Evolutionary conservation across 1,140 invertebrate species (phyloP), one percentile per base, ranked within the genome.

Genomic region (Psix sp.): DNA sequence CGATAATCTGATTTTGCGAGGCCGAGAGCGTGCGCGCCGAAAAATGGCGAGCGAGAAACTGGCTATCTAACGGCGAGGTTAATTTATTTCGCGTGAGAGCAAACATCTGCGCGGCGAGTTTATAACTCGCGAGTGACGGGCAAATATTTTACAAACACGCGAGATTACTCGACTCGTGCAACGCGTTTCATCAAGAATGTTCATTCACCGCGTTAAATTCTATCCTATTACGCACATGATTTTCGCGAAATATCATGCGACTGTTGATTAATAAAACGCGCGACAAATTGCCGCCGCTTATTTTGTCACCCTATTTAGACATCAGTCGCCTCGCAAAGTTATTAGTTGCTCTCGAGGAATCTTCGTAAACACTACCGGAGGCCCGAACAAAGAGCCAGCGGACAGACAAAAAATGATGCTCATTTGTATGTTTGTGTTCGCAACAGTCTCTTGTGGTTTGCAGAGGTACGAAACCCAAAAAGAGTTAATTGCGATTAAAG

Each of bases 91-190:
- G 46, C 63, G 31, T 59, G 52, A 51, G 63, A 57, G 46, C 54
- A 68, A 68, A 68, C 54, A 68, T 68, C 54, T 60, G 65, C 54
- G 45, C 65, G 45, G 18, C n/a, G 54, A 36, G 51, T 67, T 67
- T 67, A 42, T 35, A 67, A 57, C 35, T 67, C 43, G 63, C 51
- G 24, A 68, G 46, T 59, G 54, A 59, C 52, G 54, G 65, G 48
- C 11, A 52, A 60, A 68, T 60, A 54, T 68, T 59, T 68, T 54
- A 54, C 65, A 52, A 68, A 60, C 54, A 68, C 54, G 65, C 54
- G 54, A 60, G 40, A 68, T 60, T 60, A 60, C 38, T 42, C 52
- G 43, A 13, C 29, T 31, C 49, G 49, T 42, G 43, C 24, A 56
- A 59, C 63, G 46, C 31, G 20, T 40, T 54, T 54, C 40, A 49